Base-by-base conservation (phyloP, 1,140 invertebrate species). In the Oncopeltus fasciatus region DNA sequence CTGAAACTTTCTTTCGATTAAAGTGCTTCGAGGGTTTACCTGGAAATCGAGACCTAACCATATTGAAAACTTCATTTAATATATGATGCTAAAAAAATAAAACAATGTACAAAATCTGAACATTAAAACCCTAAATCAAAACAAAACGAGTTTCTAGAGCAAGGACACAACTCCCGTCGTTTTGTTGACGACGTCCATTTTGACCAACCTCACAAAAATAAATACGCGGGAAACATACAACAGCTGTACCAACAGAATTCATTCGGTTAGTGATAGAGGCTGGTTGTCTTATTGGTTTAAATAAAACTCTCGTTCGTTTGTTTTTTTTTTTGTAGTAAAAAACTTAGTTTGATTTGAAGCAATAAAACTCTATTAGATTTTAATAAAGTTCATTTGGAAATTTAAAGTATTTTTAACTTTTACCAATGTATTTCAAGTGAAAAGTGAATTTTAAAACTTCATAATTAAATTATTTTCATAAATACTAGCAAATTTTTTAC, bases 21-120 rank as follows among this genome's bases (percentile, higher is more conserved):
- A 85, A 83, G 76, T 84, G 83, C 79, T 88, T 88, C 67, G 85
- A 82, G 73, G 86, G 86, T 80, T 87, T 88, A 67, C 86, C 86
- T 72, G 86, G 86, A 80, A 88, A 88, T 80, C 86, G 87, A 74
- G 84, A 79, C 71, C 77, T 77, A 66, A 77, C 79, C 80, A 82
- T 82, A 72, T 75, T 80, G 57, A 27, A 33, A 33, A 31, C 12
- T 26, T 18, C 11, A 8, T 60, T 57, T 62, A 5, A 18, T 20
- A 11, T 2, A 47, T 21, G 11, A 5, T 26, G 12, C 24, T 29
- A 26, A 29, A 20, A 12, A 12, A 8, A 4, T 26, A n/a, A 57
- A n/a, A 4, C 5, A 12, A 12, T 5, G 4, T 4, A 57, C 26
- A 21, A 12, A 5, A 29, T 16, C 12, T 16, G 4, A 57, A 29